These are phyloP conservation scores for Lacerta agilis DNA, from an alignment of 2,797 vertebrate species.

Conservation along the genomic window DNA sequence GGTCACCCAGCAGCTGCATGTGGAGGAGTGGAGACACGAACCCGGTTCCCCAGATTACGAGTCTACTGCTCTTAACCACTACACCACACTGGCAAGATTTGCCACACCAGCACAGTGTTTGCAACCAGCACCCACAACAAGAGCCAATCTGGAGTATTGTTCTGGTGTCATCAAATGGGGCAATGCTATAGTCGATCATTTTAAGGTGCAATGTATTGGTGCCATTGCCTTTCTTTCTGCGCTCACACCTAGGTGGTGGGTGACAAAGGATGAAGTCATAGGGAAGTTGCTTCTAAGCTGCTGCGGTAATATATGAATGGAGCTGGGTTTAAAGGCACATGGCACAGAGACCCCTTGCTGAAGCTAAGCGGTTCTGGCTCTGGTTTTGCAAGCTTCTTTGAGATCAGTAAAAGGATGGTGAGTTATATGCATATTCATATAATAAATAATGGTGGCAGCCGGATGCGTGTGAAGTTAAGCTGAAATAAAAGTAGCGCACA, in stretches of 20 bases:
- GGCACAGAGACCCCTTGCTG: background rate
- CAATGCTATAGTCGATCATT: no score
- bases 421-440: background rate
- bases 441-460: background rate
- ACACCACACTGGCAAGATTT: no score
- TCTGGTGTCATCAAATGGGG: background rate
- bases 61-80: no score
- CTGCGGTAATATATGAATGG: background rate
- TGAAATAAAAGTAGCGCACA: no score
- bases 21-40: no score
- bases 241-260: background rate
- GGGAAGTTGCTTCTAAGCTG: background rate
- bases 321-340: background rate
- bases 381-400: background rate
- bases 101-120: background rate
- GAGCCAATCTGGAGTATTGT: background rate
- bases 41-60: no score
- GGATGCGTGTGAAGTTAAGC: background rate
- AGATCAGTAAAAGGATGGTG: background rate
- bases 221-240: no score
- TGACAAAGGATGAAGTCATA: background rate
- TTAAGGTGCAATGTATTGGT: background rate
- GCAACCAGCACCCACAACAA: background rate
- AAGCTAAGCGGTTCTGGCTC: background rate
- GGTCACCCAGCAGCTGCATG: no score